Percentiles rank a stretch among this genome's conserved stretches.
Conservation (phyloP, 1,140 invertebrate species). For the Cyrtorhinus lividipennis region DNA sequence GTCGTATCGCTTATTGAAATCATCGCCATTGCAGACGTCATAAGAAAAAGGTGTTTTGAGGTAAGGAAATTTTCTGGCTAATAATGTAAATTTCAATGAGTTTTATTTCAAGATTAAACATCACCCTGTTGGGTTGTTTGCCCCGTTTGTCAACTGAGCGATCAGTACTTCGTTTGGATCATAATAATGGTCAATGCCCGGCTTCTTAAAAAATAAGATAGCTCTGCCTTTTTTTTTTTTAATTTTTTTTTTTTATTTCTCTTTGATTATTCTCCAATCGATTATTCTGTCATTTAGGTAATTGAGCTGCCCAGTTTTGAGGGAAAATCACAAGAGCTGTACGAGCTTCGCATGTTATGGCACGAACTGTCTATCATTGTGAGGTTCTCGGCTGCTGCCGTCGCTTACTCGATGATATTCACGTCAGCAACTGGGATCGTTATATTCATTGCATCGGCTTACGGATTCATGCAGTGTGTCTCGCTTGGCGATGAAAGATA, state of each 20-base stretch:
- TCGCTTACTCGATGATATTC: slow-evolving; percentile 1
- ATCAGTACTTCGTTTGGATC: no score
- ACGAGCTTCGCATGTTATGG: not conserved
- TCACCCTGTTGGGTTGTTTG: no score
- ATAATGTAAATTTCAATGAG: no score
- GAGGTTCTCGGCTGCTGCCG: not conserved
- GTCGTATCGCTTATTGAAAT: not conserved
- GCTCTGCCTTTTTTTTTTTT: no score
- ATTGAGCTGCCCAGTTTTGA: not conserved
- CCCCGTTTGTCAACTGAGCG: no score
- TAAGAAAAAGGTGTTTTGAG: not conserved
- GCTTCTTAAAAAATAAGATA: no score
- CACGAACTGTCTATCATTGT: not conserved
- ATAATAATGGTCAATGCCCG: no score
- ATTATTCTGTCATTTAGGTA: not conserved
- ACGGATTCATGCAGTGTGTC: not conserved
- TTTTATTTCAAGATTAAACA: no score
- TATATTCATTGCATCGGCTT: not conserved
- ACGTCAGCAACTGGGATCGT: not conserved
- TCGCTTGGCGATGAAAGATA: not conserved
- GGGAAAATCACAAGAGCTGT: not conserved
- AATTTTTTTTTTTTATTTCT: no score
- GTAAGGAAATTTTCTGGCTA: no score
- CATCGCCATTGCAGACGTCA: not conserved
- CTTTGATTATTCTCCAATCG: no score